A percentile compares a stretch with the other conserved stretches of the same genome.
Evolutionary conservation across 2,888 invertebrate species (phyloP).

Genomic region (Tetragnatha montana): DNA sequence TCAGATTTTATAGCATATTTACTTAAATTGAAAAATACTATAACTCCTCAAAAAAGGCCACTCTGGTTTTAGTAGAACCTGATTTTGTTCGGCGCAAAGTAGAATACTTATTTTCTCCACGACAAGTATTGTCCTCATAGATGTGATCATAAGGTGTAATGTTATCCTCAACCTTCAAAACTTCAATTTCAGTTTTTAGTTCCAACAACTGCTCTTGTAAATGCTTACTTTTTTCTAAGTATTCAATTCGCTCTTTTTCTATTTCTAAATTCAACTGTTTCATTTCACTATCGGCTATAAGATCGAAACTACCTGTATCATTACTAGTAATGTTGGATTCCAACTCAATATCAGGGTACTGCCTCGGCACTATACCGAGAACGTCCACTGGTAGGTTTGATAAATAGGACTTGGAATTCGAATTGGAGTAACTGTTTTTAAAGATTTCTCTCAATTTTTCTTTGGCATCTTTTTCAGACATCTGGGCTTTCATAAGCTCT

Average conservation of each 20-base stretch:
- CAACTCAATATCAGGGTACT: constrained; percentile 55
- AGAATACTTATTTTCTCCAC: constrained; percentile 96
- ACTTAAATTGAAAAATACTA: constrained; percentile 75
- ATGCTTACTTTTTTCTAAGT: constrained; percentile 95
- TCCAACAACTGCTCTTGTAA: constrained; percentile 94
- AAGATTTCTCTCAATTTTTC: constrained; percentile 85
- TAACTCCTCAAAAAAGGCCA: constrained; percentile 97
- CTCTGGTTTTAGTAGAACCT: constrained; percentile 93
- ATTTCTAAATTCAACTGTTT: constrained; percentile 93
- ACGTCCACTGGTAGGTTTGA: constrained; percentile 78
- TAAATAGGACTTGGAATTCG: constrained; percentile 67
- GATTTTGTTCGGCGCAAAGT: constrained; percentile 94
- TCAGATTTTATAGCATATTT: background rate
- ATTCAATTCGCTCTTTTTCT: constrained; percentile 93
- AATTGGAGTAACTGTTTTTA: constrained; percentile 70
- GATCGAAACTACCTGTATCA: constrained; percentile 77
- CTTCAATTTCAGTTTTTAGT: constrained; percentile 94
- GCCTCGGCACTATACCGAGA: constrained; percentile 62
- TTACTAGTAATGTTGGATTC: constrained; percentile 40
- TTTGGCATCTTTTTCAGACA: constrained; percentile 94
- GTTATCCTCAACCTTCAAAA: constrained; percentile 93
- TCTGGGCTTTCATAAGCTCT: constrained; percentile 88
- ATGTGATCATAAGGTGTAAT: constrained; percentile 88
- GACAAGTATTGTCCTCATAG: constrained; percentile 90
- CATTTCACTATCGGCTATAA: constrained; percentile 89